Evolutionary conservation across 2,797 vertebrate genomes (phyloP).

Genomic region (Sebastes ruberrimus): DNA sequence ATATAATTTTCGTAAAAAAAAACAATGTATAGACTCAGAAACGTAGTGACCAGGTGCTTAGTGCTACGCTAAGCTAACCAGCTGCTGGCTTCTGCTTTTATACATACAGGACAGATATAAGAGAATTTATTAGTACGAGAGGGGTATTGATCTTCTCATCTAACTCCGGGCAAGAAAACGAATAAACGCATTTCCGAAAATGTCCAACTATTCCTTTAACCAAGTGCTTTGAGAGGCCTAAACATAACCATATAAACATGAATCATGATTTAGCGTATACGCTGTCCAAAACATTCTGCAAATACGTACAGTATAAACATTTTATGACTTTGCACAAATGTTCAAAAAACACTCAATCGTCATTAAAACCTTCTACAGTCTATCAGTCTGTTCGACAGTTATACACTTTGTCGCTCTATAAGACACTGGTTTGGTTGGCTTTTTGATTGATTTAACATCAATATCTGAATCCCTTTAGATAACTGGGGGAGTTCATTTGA

Average conservation of each 20-base stretch:
- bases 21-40: neutral
- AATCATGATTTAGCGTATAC: neutral
- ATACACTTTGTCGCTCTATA: neutral
- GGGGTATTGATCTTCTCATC: neutral
- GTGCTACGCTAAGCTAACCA: neutral
- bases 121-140: neutral
- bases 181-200: neutral
- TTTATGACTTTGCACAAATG: neutral
- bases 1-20: fast-evolving
- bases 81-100: neutral
- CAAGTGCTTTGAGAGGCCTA: neutral
- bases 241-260: neutral
- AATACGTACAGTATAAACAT: neutral
- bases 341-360: neutral
- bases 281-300: neutral
- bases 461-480: slow-evolving; percentile 6
- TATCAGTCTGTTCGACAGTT: neutral
- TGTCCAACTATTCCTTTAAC: neutral
- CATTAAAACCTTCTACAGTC: neutral
- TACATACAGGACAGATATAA: neutral
- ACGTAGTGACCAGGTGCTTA: neutral
- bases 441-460: slow-evolving; percentile 29
- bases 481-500: slow-evolving; percentile 7
- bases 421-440: slow-evolving; percentile 13
- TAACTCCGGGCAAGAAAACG: neutral